These are phyloP conservation scores for Dysdera silvatica DNA, from an alignment of 1,140 invertebrate species.

Conservation along the genomic window DNA sequence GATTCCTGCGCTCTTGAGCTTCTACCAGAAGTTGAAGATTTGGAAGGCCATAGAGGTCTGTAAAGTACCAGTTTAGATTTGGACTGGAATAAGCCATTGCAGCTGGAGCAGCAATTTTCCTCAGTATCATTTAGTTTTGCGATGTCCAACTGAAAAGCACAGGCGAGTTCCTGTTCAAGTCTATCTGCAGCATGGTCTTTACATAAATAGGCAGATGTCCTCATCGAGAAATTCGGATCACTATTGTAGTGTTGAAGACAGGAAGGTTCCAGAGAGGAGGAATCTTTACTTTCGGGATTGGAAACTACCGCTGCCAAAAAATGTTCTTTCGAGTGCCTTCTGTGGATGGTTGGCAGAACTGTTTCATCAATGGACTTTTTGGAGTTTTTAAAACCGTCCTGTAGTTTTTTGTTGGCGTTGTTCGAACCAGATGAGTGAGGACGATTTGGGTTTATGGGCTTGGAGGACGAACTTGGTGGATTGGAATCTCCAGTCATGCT, in stretches of 20 bases:
- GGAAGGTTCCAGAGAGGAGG: not conserved
- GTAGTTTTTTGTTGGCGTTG: not conserved
- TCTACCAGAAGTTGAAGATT: too few species aligned
- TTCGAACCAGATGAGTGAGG: not conserved
- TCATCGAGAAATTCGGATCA: not conserved
- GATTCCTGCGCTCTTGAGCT: too few species aligned
- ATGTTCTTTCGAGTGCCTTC: too few species aligned
- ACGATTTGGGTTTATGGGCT: not conserved
- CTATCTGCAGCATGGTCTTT: not conserved
- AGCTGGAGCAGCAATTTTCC: not conserved
- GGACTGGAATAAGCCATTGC: not conserved
- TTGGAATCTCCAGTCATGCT: not conserved
- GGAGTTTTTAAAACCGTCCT: not conserved
- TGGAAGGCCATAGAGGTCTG: too few species aligned
- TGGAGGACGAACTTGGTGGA: not conserved
- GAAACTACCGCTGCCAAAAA: too few species aligned
- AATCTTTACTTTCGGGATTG: not conserved
- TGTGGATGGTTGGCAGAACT: too few species aligned
- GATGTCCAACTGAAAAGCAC: not conserved
- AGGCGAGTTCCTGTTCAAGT: not conserved
- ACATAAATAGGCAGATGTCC: too few species aligned
- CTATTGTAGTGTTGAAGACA: not conserved
- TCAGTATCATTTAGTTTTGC: not conserved
- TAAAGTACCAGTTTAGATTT: not conserved
- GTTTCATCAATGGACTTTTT: not conserved